A percentile compares a stretch with the other conserved stretches of the same genome.
Evolutionary conservation across 2,888 invertebrate genomes (phyloP).

Genomic region (Marronus borbonicus): DNA sequence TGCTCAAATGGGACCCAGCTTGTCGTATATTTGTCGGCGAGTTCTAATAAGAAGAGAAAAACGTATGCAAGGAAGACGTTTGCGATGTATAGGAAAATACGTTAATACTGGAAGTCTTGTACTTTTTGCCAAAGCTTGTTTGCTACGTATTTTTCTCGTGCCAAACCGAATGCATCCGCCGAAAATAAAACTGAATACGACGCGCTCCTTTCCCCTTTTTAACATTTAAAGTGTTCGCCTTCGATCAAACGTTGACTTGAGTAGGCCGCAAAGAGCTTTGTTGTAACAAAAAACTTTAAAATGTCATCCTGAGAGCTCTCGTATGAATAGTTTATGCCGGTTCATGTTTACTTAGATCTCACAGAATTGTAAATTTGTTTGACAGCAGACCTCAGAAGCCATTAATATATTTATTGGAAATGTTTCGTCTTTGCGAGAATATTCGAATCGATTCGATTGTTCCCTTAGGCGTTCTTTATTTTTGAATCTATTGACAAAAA

Average conservation of each 20-base stretch:
- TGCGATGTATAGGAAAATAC: background rate
- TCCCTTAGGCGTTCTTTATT: too few relatives aligned
- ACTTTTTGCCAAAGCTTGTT: constrained; percentile 1
- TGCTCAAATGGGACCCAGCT: background rate
- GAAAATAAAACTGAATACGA: too few relatives aligned
- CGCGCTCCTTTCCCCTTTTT: background rate
- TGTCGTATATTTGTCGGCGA: background rate
- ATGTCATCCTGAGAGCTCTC: background rate
- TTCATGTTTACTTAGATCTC: background rate
- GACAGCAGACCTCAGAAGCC: too few relatives aligned
- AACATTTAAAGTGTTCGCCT: background rate
- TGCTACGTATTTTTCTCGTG: background rate
- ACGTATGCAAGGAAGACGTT: background rate
- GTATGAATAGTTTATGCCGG: background rate
- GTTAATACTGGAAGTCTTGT: background rate
- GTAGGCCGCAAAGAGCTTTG: background rate
- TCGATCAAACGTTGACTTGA: constrained; percentile 16
- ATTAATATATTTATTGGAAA: too few relatives aligned
- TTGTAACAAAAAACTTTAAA: background rate
- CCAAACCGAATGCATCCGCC: too few relatives aligned
- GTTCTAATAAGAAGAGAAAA: too few relatives aligned
- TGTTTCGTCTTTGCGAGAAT: too few relatives aligned
- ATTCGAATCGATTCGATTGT: too few relatives aligned
- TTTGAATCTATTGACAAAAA: too few relatives aligned
- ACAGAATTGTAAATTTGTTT: too few relatives aligned